phyloP scores from a whole-genome alignment of 2,113 vertebrate genomes.

The Cyprinodon variegatus region DNA sequence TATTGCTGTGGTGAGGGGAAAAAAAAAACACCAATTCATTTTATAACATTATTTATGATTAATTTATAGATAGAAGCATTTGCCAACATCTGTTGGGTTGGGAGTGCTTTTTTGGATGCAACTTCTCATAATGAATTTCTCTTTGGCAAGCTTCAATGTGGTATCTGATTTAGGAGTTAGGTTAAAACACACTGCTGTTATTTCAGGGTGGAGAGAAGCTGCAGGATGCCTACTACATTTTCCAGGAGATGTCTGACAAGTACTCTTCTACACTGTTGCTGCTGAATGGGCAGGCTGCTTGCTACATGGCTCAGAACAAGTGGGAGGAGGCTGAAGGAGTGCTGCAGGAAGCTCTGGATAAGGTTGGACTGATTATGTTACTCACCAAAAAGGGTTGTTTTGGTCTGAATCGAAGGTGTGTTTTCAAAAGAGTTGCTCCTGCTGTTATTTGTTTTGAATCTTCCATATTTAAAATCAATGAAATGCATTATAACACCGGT shows the following conservation, averaged over 20 bases:
- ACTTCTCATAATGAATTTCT: too few species aligned
- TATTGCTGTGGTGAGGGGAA: conserved; percentile 84
- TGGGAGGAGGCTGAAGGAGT: conserved; percentile 94
- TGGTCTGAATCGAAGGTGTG: not conserved
- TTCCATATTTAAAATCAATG: not conserved
- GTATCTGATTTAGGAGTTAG: not conserved
- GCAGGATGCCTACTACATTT: conserved; percentile 97
- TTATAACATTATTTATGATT: not conserved
- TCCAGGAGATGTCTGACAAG: conserved; percentile 97
- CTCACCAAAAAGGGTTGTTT: not conserved
- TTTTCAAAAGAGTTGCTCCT: not conserved
- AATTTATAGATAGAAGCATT: not conserved
- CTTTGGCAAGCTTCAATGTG: not conserved
- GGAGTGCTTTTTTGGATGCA: too few species aligned
- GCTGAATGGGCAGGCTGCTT: conserved; percentile 91
- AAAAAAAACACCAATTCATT: not conserved
- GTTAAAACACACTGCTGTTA: not conserved
- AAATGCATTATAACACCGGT: too few species aligned
- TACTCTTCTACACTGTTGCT: conserved; percentile 90
- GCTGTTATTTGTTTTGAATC: not conserved
- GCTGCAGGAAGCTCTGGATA: conserved; percentile 82
- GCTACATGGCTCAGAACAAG: conserved; percentile 93
- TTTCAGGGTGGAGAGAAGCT: conserved; percentile 93
- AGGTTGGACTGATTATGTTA: conserved; percentile 42
- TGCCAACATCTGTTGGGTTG: too few species aligned